These are phyloP conservation scores for Epinotia ramella DNA, from an alignment of 2,888 invertebrate species.

Conservation along the genomic window DNA sequence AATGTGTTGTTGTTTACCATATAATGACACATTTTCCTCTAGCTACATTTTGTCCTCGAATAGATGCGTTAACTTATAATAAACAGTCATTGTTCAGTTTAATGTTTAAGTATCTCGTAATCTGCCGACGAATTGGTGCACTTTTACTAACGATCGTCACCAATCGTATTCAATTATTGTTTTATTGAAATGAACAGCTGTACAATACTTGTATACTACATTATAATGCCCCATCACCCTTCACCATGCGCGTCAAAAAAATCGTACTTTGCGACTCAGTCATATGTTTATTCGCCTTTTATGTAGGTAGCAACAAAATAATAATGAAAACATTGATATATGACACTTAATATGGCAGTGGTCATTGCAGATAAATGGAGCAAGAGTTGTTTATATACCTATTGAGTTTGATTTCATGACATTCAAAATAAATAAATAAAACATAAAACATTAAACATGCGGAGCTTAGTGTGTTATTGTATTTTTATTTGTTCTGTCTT, in stretches of 20 bases:
- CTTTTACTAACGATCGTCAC: background rate
- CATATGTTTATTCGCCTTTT: too few relatives aligned
- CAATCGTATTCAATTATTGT: background rate
- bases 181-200: background rate
- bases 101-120: background rate
- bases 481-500: too few relatives aligned
- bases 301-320: background rate
- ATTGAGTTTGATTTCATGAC: too few relatives aligned
- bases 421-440: too few relatives aligned
- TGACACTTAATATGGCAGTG: background rate
- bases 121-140: background rate
- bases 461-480: too few relatives aligned
- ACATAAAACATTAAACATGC: too few relatives aligned
- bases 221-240: too few relatives aligned
- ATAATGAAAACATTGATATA: background rate
- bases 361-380: background rate
- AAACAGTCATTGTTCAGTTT: conserved; percentile 13
- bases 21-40: conserved; percentile 11
- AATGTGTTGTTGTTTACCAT: conserved; percentile 14
- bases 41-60: background rate
- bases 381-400: background rate
- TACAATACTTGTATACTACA: background rate
- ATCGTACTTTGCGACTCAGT: too few relatives aligned
- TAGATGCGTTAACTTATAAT: conserved; percentile 1
- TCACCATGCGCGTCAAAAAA: too few relatives aligned